Conservation (phyloP, 2,113 vertebrate genomes). For the Struthidea cinerea region DNA sequence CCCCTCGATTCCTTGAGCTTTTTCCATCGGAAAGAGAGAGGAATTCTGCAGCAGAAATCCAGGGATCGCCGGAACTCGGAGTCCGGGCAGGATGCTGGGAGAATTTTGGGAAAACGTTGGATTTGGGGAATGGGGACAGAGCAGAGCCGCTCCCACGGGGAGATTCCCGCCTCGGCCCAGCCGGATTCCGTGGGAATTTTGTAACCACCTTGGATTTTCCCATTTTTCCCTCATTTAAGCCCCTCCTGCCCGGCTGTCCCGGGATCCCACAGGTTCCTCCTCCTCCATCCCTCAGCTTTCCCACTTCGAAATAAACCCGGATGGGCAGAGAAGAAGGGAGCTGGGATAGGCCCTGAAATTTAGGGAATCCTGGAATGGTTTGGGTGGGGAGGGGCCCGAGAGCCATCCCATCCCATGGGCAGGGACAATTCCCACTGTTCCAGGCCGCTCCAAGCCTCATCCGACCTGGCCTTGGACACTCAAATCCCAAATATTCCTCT, state of each 20-base stretch:
- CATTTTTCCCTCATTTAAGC: background rate
- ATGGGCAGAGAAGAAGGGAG: background rate
- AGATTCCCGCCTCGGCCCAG: background rate
- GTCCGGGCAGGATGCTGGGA: rapidly evolving
- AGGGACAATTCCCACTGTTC: background rate
- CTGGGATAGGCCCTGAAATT: background rate
- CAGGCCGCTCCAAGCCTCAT: background rate
- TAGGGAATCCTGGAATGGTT: background rate
- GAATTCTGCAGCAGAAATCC: background rate
- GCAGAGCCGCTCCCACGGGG: background rate
- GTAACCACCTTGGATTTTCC: background rate
- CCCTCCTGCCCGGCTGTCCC: background rate
- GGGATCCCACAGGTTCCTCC: background rate
- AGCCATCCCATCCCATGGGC: background rate
- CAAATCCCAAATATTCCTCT: background rate
- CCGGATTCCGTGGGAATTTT: background rate
- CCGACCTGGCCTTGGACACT: background rate
- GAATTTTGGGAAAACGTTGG: rapidly evolving
- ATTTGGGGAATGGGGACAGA: rapidly evolving
- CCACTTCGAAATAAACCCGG: background rate
- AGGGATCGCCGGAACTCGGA: background rate
- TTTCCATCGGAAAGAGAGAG: background rate
- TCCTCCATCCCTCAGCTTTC: background rate
- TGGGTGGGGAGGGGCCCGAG: background rate
- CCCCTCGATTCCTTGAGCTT: background rate